A percentile compares a stretch with the other conserved stretches of the same genome.
Evolutionary conservation across 2,888 invertebrate genomes (phyloP).

Genomic region (Galerucella calmariensis): DNA sequence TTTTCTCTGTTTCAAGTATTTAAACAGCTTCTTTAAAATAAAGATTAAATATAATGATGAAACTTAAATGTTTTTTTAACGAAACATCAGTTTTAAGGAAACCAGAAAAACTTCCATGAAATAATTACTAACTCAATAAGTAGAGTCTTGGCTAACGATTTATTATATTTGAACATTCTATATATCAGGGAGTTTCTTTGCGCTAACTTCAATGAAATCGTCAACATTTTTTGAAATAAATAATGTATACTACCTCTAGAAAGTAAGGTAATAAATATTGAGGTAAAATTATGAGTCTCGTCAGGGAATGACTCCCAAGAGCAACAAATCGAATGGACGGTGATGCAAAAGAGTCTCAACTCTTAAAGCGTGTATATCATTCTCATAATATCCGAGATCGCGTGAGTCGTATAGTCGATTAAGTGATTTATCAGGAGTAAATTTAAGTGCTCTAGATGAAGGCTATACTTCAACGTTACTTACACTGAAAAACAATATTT

Average conservation of each 20-base stretch:
- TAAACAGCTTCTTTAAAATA: background rate
- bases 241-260: background rate
- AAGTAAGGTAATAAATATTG: constrained; percentile 4
- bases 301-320: constrained; percentile 6
- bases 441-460: constrained; percentile 52
- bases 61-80: background rate
- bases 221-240: background rate
- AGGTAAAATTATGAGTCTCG: constrained; percentile 17
- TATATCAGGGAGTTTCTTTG: background rate
- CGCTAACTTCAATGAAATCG: background rate
- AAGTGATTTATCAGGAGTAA: constrained; percentile 52
- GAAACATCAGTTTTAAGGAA: no score
- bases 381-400: constrained; percentile 25
- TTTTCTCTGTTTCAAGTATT: background rate
- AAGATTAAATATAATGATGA: background rate
- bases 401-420: constrained; percentile 47
- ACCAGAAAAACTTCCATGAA: no score
- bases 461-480: constrained; percentile 18
- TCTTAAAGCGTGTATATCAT: constrained; percentile 11
- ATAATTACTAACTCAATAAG: background rate
- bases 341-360: constrained; percentile 8
- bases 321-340: constrained; percentile 14
- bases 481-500: constrained; percentile 9
- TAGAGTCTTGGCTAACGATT: background rate
- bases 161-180: background rate